Conservation (phyloP, 2,888 invertebrate species). For the Ormyrus rosae region DNA sequence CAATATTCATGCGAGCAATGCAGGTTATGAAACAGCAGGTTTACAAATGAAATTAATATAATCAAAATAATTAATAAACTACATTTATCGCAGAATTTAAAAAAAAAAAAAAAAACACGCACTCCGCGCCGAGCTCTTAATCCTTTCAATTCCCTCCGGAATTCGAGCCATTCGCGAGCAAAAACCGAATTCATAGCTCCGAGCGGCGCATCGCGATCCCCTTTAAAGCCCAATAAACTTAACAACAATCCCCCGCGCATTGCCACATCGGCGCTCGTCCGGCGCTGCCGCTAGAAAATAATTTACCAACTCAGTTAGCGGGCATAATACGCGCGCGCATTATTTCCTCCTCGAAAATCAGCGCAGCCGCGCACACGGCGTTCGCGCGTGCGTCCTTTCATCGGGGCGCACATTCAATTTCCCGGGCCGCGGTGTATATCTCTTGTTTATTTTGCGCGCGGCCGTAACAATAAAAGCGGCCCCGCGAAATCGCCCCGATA, state of each 20-base stretch:
- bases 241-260: background rate
- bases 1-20: too few relatives aligned
- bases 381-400: background rate
- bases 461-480: conserved; percentile 8
- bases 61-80: too few relatives aligned
- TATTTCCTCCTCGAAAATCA: too few relatives aligned
- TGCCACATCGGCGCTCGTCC: background rate
- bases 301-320: background rate
- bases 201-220: background rate
- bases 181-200: background rate
- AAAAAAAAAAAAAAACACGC: too few relatives aligned
- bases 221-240: background rate
- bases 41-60: too few relatives aligned
- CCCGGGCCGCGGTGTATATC: background rate
- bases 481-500: background rate
- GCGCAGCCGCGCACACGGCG: background rate
- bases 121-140: too few relatives aligned
- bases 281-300: background rate
- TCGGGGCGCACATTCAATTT: background rate
- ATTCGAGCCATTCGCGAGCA: too few relatives aligned
- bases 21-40: too few relatives aligned
- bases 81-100: too few relatives aligned
- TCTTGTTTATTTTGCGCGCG: background rate
- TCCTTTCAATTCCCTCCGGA: too few relatives aligned
- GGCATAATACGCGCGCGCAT: background rate